These are phyloP conservation scores for Salarias fasciatus DNA, from an alignment of 2,797 vertebrate genomes.

Conservation along the genomic window DNA sequence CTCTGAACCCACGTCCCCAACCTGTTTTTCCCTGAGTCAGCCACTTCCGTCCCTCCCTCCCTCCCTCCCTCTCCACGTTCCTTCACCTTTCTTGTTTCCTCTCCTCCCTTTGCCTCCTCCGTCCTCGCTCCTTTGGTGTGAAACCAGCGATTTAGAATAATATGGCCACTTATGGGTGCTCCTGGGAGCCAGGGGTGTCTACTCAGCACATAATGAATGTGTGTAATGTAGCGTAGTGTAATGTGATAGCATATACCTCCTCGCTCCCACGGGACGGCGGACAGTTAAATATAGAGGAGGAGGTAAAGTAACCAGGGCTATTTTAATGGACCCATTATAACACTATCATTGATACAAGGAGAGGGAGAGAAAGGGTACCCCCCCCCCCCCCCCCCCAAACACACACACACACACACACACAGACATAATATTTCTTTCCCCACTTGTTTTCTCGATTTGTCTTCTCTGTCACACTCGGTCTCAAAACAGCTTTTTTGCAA, in stretches of 20 bases:
- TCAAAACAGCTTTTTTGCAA: conserved; percentile 31
- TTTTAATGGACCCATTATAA: conserved; percentile 82
- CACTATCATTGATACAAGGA: conserved; percentile 78
- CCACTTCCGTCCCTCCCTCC: conserved; percentile 45
- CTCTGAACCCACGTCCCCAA: conserved; percentile 25
- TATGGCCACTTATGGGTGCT: conserved; percentile 79
- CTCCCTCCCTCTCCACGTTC: conserved; percentile 38
- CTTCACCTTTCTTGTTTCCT: conserved; percentile 43
- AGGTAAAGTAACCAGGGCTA: conserved; percentile 73
- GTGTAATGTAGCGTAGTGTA: conserved; percentile 83
- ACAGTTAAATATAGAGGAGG: conserved; percentile 81
- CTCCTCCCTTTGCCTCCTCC: conserved; percentile 44
- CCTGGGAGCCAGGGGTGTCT: conserved; percentile 79
- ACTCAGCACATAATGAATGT: conserved; percentile 84
- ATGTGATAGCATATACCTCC: conserved; percentile 80
- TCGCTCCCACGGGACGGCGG: conserved; percentile 69
- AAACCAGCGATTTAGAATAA: conserved; percentile 81
- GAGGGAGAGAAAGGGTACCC: conserved; percentile 45
- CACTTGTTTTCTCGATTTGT: conserved; percentile 43
- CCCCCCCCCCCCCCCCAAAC: conserved; percentile 25
- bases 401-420: conserved; percentile 24
- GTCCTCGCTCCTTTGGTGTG: conserved; percentile 68
- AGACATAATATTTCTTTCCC: conserved; percentile 31
- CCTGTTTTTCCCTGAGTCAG: conserved; percentile 59
- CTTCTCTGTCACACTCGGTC: conserved; percentile 36